Percentiles rank a stretch among this genome's conserved stretches.
Evolutionary conservation across 2,797 vertebrate genomes (phyloP).

Genomic region (Notolabrus celidotus): DNA sequence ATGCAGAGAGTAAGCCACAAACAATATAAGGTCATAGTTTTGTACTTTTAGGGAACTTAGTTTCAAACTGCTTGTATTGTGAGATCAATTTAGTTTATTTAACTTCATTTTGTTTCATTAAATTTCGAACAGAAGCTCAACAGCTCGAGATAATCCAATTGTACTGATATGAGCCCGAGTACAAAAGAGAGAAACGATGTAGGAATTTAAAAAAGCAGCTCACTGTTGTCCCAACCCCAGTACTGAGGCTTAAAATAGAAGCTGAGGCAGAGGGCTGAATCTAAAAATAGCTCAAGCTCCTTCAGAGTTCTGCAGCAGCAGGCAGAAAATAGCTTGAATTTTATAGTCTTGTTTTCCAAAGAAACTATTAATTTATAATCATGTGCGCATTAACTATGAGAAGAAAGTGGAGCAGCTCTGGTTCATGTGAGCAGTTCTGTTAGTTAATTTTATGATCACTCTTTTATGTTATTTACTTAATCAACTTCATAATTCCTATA

Average conservation of each 20-base stretch:
- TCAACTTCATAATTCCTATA: neutral
- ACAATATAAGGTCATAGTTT: too few species aligned
- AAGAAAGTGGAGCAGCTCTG: neutral
- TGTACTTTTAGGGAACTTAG: too few species aligned
- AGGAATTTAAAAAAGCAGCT: neutral
- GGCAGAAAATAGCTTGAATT: neutral
- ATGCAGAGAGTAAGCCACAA: too few species aligned
- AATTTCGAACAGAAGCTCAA: neutral
- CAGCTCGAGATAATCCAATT: neutral
- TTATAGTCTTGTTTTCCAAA: neutral
- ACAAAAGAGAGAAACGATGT: neutral
- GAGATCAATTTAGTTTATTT: neutral
- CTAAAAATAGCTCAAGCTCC: slow-evolving; percentile 28
- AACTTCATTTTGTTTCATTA: neutral
- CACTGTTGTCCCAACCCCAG: slow-evolving; percentile 5
- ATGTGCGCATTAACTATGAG: neutral
- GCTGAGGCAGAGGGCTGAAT: neutral
- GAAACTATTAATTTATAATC: slow-evolving; percentile 4
- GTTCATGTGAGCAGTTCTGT: neutral
- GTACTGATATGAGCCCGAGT: neutral
- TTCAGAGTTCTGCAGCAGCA: slow-evolving; percentile 11
- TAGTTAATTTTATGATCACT: neutral
- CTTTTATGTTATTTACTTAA: neutral
- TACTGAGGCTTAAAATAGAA: slow-evolving; percentile 3
- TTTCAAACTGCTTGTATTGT: neutral